Percentiles rank a stretch among this genome's conserved stretches.
Conservation (phyloP, 2,797 vertebrate genomes). For the Danio jaintianensis region DNA sequence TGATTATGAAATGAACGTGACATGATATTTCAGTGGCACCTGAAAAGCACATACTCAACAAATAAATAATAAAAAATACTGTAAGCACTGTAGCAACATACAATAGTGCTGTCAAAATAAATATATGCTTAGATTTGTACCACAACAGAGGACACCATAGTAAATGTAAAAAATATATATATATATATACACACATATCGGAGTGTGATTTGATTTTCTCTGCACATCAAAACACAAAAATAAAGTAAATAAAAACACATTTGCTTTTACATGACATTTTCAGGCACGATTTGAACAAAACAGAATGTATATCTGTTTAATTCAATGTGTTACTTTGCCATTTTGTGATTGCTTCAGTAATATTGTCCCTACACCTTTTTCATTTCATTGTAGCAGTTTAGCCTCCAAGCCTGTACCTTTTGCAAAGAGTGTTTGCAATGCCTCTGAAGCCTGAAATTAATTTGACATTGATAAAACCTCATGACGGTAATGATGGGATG, state of each 20-base stretch:
- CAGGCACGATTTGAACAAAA: too few relatives aligned
- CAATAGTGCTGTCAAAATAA: too few relatives aligned
- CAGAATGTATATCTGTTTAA: too few relatives aligned
- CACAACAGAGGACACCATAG: not conserved
- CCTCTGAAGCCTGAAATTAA: not conserved
- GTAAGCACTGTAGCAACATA: too few relatives aligned
- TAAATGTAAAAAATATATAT: not conserved
- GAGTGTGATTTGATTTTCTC: not conserved
- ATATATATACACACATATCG: not conserved
- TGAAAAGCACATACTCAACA: not conserved
- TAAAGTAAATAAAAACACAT: not conserved
- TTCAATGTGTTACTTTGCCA: too few relatives aligned
- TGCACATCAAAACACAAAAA: not conserved
- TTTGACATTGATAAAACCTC: not conserved
- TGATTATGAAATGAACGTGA: not conserved
- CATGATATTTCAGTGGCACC: not conserved
- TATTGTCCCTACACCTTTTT: too few relatives aligned
- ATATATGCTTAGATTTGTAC: too few relatives aligned
- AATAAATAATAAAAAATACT: not conserved
- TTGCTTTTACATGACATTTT: too few relatives aligned
- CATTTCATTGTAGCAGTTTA: too few relatives aligned
- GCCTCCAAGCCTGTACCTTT: not conserved
- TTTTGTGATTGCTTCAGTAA: too few relatives aligned
- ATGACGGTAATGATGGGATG: slow-evolving; percentile 20
- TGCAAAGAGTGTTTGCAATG: not conserved